Evolutionary conservation across 2,797 vertebrate genomes (phyloP).

Genomic region (Manis crassicaudata): DNA sequence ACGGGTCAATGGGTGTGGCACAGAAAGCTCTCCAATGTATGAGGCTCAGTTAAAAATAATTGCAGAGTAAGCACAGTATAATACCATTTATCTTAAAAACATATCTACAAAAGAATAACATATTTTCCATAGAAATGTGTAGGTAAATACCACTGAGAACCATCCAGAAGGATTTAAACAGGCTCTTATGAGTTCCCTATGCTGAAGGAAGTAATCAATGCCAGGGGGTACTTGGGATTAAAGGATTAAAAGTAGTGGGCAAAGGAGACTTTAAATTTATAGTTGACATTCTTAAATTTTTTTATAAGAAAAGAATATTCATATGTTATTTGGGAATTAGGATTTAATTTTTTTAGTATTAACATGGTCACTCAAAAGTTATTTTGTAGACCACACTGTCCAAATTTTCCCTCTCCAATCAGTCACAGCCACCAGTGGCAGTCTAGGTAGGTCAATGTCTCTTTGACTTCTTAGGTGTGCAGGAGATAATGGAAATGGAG

Average conservation of each 20-base stretch:
- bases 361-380: constrained; percentile 11
- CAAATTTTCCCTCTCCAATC: background rate
- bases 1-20: background rate
- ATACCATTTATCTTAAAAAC: background rate
- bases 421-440: background rate
- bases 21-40: background rate
- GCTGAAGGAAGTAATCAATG: background rate
- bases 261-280: constrained; percentile 22
- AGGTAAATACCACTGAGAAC: background rate
- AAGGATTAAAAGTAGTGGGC: constrained; percentile 15
- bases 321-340: background rate
- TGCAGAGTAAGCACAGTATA: background rate
- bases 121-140: background rate
- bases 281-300: background rate
- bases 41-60: constrained; percentile 35
- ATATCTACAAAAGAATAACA: background rate
- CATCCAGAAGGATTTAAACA: background rate
- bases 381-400: background rate
- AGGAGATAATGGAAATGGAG: background rate
- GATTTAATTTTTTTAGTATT: constrained; percentile 35
- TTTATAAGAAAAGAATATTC: constrained; percentile 42
- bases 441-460: background rate
- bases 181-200: background rate
- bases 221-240: background rate
- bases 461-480: background rate